Base-by-base conservation (phyloP, 2,797 vertebrate genomes). In the Poecilia velifera region DNA sequence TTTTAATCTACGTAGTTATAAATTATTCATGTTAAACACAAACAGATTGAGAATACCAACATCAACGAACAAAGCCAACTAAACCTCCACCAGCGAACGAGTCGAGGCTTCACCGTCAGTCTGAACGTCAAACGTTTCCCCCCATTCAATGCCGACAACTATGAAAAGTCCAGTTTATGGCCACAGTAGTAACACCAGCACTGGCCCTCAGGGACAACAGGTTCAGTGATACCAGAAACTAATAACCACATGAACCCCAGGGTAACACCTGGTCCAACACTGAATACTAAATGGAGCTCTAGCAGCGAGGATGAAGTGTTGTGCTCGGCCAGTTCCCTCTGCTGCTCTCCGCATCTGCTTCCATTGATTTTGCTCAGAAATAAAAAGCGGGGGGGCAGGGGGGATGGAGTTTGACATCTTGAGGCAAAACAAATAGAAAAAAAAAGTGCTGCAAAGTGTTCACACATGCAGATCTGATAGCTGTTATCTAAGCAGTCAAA, bases 171-270 rank as follows among this genome's bases (percentile, higher is more conserved):
- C 16, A 64, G 74, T 73, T 74, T 68, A 5, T 77, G 78, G 79
- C 45, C 75, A 77, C 79, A 57, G 72, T 28, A 70, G 74, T 73
- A 71, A 62, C 85, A 82, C 82, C 80, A 77, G 76, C 73, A 6
- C 82, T 76, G 76, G 80, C 85, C 88, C 81, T 81, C 0, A 0
- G 83, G 82, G 81, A 87, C 75, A 76, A 73, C 82, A 85, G 84
- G 85, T 84, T 82, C 87, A 57, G 80, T 76, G 76, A 87, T 81
- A 89, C 55, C 79, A 82, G 53, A 85, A 68, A 87, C 80, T 74
- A 81, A 71, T 74, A 81, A 86, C 71, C 86, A 76, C 71, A 76
- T 78, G 84, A 73, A 77, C 72, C 84, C 82, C 55, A 81, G 68
- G 76, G 85, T 78, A 79, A 77, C 72, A 41, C 78, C 74, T n/a